Percentiles rank a stretch among this genome's conserved stretches.
These are phyloP conservation scores for Ceratosolen fusciceps DNA, from an alignment of 1,140 invertebrate species.

Conservation along the genomic window DNA sequence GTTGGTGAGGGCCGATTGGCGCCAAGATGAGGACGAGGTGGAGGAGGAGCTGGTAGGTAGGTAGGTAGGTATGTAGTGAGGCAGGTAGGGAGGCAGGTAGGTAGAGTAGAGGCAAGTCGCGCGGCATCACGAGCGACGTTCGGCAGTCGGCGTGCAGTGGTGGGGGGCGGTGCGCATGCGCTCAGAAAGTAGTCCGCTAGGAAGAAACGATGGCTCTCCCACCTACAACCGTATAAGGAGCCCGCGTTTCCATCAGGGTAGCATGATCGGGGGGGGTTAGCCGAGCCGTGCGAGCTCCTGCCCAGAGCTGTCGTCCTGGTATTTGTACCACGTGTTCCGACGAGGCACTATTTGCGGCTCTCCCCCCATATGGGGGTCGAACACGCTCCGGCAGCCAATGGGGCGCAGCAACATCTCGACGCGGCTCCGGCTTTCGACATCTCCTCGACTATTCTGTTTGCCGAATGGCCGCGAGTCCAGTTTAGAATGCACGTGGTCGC, in stretches of 20 bases:
- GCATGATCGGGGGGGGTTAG: constrained; percentile 40
- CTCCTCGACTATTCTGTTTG: constrained; percentile 51
- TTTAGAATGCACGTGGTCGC: constrained; percentile 71
- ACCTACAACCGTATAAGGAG: constrained; percentile 70
- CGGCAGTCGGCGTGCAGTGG: too few relatives aligned
- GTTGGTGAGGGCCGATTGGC: too few relatives aligned
- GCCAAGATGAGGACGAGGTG: too few relatives aligned
- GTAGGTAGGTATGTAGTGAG: too few relatives aligned
- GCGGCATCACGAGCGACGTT: too few relatives aligned
- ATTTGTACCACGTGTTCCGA: constrained; percentile 65
- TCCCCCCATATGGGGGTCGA: background rate
- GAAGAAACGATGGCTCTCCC: constrained; percentile 57
- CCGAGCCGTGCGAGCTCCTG: constrained; percentile 39
- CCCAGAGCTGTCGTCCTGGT: constrained; percentile 53
- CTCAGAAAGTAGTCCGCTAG: constrained; percentile 7
- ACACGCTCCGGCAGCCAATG: background rate
- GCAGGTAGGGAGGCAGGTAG: too few relatives aligned
- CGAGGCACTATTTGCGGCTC: constrained; percentile 56
- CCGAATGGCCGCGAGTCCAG: constrained; percentile 60
- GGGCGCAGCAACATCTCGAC: background rate
- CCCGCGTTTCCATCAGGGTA: constrained; percentile 69
- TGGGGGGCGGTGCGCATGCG: constrained; percentile 22
- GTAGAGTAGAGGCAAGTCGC: too few relatives aligned
- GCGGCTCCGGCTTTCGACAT: background rate
- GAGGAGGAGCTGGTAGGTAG: too few relatives aligned